Percentiles rank a stretch among this genome's conserved stretches.
Conservation (phyloP, 2,113 vertebrate species). For the Engystomops pustulosus region DNA sequence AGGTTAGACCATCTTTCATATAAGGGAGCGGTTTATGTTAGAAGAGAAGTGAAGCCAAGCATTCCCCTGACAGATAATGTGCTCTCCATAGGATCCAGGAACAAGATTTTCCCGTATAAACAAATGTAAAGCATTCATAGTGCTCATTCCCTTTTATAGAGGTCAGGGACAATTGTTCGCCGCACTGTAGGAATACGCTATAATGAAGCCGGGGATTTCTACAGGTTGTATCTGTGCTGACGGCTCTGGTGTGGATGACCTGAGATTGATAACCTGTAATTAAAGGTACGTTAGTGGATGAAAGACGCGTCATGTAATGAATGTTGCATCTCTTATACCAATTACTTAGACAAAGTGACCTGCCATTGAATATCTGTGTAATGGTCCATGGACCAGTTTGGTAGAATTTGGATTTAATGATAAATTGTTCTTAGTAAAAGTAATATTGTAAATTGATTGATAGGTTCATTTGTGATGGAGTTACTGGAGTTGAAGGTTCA, state of each 20-base stretch:
- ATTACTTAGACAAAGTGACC: neutral
- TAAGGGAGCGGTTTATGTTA: constrained; percentile 20
- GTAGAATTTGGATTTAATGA: too few species aligned
- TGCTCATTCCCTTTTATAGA: constrained; percentile 55
- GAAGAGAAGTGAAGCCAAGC: neutral
- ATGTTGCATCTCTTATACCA: neutral
- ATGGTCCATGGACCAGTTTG: too few species aligned
- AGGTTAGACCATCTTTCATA: neutral
- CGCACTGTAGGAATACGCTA: neutral
- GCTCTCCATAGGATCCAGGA: constrained; percentile 18
- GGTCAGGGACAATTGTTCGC: constrained; percentile 24
- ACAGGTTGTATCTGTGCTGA: neutral
- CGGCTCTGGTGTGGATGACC: constrained; percentile 13
- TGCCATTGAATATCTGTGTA: neutral
- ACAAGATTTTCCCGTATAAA: constrained; percentile 27
- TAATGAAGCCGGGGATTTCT: constrained; percentile 6
- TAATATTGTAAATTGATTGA: too few species aligned
- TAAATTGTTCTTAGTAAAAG: too few species aligned
- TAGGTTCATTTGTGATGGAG: too few species aligned
- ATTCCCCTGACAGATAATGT: constrained; percentile 30
- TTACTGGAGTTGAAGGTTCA: too few species aligned
- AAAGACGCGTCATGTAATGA: too few species aligned
- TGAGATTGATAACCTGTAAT: neutral
- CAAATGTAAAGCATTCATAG: constrained; percentile 44
- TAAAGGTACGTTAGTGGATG: constrained; percentile 21